Evolutionary conservation across 2,797 vertebrate species (phyloP), one percentile per base, ranked within the genome.

Genomic region (Nyctalus aviator): DNA sequence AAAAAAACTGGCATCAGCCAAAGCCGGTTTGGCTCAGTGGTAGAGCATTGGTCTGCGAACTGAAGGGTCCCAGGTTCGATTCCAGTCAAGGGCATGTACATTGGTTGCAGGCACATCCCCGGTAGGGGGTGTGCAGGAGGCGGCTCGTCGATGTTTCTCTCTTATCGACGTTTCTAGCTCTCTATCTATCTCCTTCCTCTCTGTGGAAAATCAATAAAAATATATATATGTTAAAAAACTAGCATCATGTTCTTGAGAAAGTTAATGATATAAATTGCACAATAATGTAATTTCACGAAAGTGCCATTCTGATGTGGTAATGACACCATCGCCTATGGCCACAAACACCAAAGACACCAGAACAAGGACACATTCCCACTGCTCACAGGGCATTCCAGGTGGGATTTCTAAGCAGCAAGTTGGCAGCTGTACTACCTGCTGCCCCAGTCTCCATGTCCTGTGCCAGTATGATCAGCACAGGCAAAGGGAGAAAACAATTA

Each of bases 271-370:
- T 32, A 62, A 76, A 30, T 30, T 15, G n/a, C 25, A 6, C 8
- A 35, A 41, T 8, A 37, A 18, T 0, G 1, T 7, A 25, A 68
- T 27, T 64, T 37, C 8, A 0, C 0, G 55, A 35, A 55, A n/a
- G 30, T 0, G 6, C 18, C 4, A 30, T 69, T 64, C 15, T 12
- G 14, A 48, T 2, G 13, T 0, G 7, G 35, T 6, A 18, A 44
- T 0, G 23, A 37, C 1, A 50, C 55, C 10, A 0, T 5, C 0
- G 10, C 2, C 18, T 2, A 2, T 4, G 14, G 68, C 50, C 62
- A 62, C 46, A 32, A n/a, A 66, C 18, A 27, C 1, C 1, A 20
- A 75, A 30, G 13, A 2, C n/a, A 2, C 4, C 48, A 55, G 68
- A 13, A n/a, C 32, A 32, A 48, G n/a, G 59, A 30, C 44, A 57